phyloP scores from a whole-genome alignment of 2,797 vertebrate genomes.

The Falco rusticolus region DNA sequence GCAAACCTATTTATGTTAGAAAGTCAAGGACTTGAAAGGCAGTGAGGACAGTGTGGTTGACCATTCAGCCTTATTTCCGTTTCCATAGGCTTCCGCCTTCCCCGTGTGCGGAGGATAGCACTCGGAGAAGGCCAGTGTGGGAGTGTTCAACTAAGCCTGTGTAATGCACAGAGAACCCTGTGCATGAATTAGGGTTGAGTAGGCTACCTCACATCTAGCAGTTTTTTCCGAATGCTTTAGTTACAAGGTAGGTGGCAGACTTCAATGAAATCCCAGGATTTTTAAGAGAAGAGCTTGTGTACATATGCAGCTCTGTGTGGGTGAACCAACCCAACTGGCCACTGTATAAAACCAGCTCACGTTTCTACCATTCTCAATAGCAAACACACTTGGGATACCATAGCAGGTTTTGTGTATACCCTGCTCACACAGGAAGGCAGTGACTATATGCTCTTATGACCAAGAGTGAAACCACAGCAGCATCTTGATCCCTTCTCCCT shows the following conservation, averaged over 20 bases:
- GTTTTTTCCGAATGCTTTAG: neutral
- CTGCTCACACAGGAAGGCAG: neutral
- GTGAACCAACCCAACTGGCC: neutral
- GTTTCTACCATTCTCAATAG: neutral
- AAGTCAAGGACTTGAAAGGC: neutral
- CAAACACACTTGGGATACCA: neutral
- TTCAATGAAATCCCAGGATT: neutral
- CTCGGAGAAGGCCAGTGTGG: neutral
- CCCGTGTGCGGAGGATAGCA: rapidly evolving
- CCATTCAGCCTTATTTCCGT: neutral
- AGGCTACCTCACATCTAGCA: neutral
- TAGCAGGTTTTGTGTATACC: neutral
- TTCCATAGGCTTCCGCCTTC: neutral
- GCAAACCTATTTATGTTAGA: neutral
- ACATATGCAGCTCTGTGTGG: neutral
- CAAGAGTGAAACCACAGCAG: neutral
- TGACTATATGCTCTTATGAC: neutral
- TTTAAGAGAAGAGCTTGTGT: neutral
- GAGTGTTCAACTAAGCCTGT: neutral
- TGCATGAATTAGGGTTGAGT: neutral
- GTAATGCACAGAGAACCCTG: neutral
- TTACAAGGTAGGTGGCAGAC: neutral
- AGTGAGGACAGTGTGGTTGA: neutral
- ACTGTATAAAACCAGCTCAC: neutral
- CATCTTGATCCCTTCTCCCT: neutral